phyloP scores from a whole-genome alignment of 2,113 vertebrate genomes.

The Galeopterus variegatus region DNA sequence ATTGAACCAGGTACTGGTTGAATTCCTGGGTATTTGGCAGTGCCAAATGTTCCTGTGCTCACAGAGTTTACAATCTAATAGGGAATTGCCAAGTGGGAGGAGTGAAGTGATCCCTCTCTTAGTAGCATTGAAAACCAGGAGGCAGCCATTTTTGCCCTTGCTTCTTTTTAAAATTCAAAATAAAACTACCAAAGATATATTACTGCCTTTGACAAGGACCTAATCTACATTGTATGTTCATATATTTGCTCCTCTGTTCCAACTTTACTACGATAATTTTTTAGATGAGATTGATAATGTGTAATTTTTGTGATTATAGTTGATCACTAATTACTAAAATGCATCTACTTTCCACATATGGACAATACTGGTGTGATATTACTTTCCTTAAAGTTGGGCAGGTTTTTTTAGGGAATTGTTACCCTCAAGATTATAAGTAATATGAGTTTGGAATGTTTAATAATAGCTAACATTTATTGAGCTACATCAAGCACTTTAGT shows the following conservation, averaged over 20 bases:
- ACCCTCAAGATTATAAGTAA: constrained; percentile 1
- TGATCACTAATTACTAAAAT: not conserved
- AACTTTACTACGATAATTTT: not conserved
- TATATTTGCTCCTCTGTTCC: constrained; percentile 24
- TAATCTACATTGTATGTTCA: not conserved
- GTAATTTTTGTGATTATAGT: constrained; percentile 14
- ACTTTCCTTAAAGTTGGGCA: constrained; percentile 6
- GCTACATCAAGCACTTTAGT: not conserved
- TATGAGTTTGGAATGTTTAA: constrained; percentile 22
- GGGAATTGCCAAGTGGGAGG: not conserved
- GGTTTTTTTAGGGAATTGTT: not conserved
- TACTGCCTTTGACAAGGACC: not conserved
- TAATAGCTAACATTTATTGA: not conserved
- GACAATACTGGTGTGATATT: not conserved
- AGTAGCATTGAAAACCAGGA: not conserved
- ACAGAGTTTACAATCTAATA: not conserved
- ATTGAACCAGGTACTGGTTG: not conserved
- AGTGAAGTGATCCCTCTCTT: not conserved
- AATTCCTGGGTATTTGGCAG: not conserved
- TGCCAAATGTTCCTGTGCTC: not conserved
- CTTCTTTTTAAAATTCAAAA: not conserved
- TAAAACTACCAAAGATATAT: not conserved
- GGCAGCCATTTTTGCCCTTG: not conserved
- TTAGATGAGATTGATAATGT: not conserved
- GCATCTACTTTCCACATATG: not conserved